These are phyloP conservation scores for Cataglyphis hispanica DNA, from an alignment of 1,140 invertebrate species.

Conservation along the genomic window DNA sequence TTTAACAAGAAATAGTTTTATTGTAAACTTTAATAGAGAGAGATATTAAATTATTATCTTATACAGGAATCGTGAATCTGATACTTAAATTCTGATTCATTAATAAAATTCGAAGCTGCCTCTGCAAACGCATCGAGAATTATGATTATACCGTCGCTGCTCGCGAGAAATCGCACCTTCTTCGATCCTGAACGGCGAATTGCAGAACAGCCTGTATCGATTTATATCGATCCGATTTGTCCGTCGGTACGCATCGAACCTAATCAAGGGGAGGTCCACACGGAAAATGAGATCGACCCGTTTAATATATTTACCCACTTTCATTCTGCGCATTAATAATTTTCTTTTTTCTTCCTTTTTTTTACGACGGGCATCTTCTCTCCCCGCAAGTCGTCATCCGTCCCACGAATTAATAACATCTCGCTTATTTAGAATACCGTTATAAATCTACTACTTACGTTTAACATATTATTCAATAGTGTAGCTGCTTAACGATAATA, in stretches of 20 bases:
- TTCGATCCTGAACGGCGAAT: conserved; percentile 57
- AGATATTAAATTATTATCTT: neutral
- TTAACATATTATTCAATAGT: conserved; percentile 36
- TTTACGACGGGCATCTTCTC: neutral
- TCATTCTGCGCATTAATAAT: neutral
- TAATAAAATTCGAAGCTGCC: neutral
- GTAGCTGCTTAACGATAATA: conserved; percentile 46
- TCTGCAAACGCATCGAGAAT: conserved; percentile 3
- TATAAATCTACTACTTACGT: conserved; percentile 52
- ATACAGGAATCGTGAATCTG: neutral
- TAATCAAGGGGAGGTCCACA: conserved; percentile 1
- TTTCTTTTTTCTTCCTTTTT: neutral
- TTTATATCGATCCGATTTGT: conserved; percentile 21
- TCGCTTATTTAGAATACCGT: conserved; percentile 55
- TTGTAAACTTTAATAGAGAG: neutral
- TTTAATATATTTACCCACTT: neutral
- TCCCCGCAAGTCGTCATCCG: conserved; percentile 14
- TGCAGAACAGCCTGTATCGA: conserved; percentile 56
- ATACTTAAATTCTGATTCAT: neutral
- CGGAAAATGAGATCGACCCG: conserved; percentile 14
- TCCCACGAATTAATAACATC: conserved; percentile 1
- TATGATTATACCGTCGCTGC: neutral
- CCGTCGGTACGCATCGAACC: conserved; percentile 44
- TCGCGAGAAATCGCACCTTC: conserved; percentile 44
- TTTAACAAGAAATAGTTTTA: too few relatives aligned